phyloP scores from a whole-genome alignment of 1,140 invertebrate species.

The Cotesia chilonis region DNA sequence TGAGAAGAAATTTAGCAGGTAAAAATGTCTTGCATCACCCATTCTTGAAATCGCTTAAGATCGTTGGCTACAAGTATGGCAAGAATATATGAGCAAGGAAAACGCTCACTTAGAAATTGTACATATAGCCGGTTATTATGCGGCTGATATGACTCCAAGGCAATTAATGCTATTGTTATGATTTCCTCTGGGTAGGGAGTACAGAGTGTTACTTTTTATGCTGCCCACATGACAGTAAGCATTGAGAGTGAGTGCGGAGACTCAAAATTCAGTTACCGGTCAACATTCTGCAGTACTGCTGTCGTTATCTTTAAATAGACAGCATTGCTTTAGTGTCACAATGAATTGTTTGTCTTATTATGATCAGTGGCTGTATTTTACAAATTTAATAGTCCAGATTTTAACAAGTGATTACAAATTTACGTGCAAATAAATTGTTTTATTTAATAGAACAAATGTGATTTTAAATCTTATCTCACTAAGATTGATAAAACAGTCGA shows the following conservation, averaged over 20 bases:
- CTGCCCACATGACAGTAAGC: constrained; percentile 32
- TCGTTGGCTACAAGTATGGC: constrained; percentile 4
- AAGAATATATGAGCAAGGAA: constrained; percentile 5
- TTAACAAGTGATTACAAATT: too few species aligned
- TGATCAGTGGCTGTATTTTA: too few species aligned
- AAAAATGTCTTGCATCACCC: not conserved
- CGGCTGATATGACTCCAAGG: constrained; percentile 54
- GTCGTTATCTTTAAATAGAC: too few species aligned
- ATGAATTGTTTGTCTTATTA: too few species aligned
- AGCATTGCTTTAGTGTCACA: too few species aligned
- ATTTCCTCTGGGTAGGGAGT: constrained; percentile 46
- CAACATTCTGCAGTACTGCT: too few species aligned
- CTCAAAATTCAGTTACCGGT: not conserved
- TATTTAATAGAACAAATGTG: too few species aligned
- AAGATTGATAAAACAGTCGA: too few species aligned
- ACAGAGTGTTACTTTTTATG: constrained; percentile 23
- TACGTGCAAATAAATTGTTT: too few species aligned
- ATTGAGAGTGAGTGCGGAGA: constrained; percentile 46
- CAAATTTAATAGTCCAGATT: too few species aligned
- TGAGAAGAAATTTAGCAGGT: not conserved
- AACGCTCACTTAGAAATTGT: constrained; percentile 20
- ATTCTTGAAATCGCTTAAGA: not conserved
- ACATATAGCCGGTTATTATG: constrained; percentile 55
- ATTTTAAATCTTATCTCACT: too few species aligned
- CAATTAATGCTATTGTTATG: constrained; percentile 66